Conservation (phyloP, 2,797 vertebrate species). For the Loris lydekkerianus region DNA sequence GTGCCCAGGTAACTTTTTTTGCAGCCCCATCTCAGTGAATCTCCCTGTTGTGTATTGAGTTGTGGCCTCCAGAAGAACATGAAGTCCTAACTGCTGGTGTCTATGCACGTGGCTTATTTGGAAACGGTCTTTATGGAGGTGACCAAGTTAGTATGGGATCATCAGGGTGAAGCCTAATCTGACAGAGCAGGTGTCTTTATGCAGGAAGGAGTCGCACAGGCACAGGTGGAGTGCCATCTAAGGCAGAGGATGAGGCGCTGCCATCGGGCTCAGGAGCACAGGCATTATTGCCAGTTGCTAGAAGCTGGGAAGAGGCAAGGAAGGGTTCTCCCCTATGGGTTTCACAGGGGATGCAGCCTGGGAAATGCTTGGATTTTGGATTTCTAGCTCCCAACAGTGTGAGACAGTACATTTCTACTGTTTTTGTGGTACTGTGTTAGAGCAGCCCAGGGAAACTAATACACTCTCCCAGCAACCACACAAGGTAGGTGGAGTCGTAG, state of each 20-base stretch:
- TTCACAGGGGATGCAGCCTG: not conserved
- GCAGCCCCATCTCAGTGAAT: not conserved
- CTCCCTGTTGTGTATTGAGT: not conserved
- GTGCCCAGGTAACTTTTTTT: not conserved
- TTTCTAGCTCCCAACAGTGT: not conserved
- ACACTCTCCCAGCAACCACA: fast-evolving
- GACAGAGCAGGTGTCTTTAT: not conserved
- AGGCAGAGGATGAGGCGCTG: not conserved
- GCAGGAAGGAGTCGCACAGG: not conserved
- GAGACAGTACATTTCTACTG: not conserved
- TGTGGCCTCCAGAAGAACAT: not conserved
- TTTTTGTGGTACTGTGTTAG: not conserved
- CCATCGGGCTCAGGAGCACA: too few species aligned
- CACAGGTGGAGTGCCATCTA: not conserved
- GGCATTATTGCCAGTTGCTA: too few species aligned
- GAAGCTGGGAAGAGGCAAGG: not conserved
- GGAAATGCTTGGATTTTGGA: not conserved
- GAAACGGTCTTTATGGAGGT: not conserved
- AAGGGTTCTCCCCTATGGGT: fast-evolving
- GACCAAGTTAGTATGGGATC: not conserved
- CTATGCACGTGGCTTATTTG: not conserved
- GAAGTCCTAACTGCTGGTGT: not conserved
- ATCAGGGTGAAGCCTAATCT: not conserved
- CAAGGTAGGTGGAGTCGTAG: not conserved
- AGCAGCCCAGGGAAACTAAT: not conserved